Evolutionary conservation across 2,888 invertebrate species (phyloP).

Genomic region (Noctua janthe): DNA sequence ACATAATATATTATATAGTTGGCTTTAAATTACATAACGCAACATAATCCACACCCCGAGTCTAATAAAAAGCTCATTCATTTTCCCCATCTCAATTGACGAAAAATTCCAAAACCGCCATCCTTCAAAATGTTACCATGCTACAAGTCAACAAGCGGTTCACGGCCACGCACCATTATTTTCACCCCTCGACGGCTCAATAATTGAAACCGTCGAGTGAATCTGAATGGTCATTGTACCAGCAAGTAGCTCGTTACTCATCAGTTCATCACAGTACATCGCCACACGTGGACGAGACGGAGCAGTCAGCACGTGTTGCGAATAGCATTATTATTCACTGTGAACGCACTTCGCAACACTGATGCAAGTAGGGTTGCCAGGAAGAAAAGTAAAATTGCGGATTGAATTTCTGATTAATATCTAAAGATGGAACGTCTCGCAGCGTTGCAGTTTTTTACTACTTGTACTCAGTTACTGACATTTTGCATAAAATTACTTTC

Average conservation of each 20-base stretch:
- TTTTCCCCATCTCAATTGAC: slow-evolving; percentile 21
- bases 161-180: slow-evolving; percentile 31
- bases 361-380: slow-evolving; percentile 58
- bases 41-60: slow-evolving; percentile 4
- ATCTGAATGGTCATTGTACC: slow-evolving; percentile 46
- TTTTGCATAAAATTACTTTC: not conserved
- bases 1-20: not conserved
- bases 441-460: slow-evolving; percentile 7
- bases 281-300: slow-evolving; percentile 50
- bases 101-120: not conserved
- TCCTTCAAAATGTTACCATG: slow-evolving; percentile 33
- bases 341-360: slow-evolving; percentile 55
- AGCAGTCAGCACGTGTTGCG: slow-evolving; percentile 49
- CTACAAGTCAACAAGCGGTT: slow-evolving; percentile 14
- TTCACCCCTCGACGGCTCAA: slow-evolving; percentile 33
- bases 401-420: not conserved
- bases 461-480: not conserved
- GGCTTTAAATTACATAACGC: slow-evolving; percentile 15
- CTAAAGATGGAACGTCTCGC: not conserved
- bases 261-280: slow-evolving; percentile 46
- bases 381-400: not conserved
- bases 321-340: slow-evolving; percentile 50
- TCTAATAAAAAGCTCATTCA: not conserved
- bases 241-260: slow-evolving; percentile 40
- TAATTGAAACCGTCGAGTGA: slow-evolving; percentile 25